Evolutionary conservation across 2,797 vertebrate species (phyloP).

Genomic region (Dendrocincla tyrannina): DNA sequence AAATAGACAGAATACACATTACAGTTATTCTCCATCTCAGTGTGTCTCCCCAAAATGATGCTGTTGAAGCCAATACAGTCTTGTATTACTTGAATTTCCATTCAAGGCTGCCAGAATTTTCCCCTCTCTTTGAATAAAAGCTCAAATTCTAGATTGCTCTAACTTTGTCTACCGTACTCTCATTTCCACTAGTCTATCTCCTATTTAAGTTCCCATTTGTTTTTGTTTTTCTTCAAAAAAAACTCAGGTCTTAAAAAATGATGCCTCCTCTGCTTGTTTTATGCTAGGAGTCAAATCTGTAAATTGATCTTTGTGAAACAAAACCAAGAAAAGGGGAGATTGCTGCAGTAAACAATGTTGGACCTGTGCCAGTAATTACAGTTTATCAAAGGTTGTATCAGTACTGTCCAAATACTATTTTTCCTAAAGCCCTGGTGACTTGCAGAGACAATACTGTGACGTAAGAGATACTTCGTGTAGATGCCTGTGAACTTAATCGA

Average conservation of each 20-base stretch:
- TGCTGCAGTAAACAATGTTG: neutral
- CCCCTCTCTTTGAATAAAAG: neutral
- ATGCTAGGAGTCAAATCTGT: neutral
- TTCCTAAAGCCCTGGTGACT: neutral
- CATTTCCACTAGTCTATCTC: neutral
- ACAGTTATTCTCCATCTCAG: neutral
- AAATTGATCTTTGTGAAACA: neutral
- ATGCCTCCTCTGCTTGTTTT: neutral
- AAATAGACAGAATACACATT: neutral
- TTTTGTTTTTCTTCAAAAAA: neutral
- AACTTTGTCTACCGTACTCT: neutral
- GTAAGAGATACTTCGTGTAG: neutral
- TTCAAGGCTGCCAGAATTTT: neutral
- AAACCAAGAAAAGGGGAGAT: neutral
- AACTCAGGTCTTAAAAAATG: fast-evolving
- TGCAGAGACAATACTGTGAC: neutral
- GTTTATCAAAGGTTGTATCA: neutral
- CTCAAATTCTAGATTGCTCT: neutral
- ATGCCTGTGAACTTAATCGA: neutral
- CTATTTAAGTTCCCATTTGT: neutral
- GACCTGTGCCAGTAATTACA: neutral
- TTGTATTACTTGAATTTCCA: neutral
- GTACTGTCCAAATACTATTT: neutral
- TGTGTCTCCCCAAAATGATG: neutral
- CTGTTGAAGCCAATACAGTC: neutral